phyloP scores from a whole-genome alignment of 2,113 vertebrate species.

The Anhinga rufa region DNA sequence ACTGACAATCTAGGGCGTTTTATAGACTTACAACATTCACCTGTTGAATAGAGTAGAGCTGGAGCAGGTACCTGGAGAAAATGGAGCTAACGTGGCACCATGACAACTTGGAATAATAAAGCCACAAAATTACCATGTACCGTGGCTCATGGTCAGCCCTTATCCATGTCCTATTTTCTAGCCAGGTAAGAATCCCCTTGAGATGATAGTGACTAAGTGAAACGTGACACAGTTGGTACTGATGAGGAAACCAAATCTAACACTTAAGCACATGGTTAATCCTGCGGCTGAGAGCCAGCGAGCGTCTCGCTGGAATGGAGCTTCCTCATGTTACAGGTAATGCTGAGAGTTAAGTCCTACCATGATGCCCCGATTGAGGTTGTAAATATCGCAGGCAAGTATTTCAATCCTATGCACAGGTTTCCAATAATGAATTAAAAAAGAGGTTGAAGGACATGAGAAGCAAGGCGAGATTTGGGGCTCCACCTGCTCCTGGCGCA shows the following conservation, averaged over 20 bases:
- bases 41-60: neutral
- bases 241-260: neutral
- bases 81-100: neutral
- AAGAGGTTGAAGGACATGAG: fast-evolving
- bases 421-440: neutral
- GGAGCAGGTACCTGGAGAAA: neutral
- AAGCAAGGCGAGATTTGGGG: neutral
- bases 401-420: neutral
- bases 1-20: neutral
- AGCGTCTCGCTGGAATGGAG: fast-evolving
- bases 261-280: neutral
- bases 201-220: neutral
- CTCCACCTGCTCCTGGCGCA: fast-evolving
- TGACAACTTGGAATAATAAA: neutral
- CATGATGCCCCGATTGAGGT: fast-evolving
- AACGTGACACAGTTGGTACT: neutral
- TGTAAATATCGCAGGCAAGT: neutral
- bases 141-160: neutral
- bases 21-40: neutral
- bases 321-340: neutral
- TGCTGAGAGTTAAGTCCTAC: neutral
- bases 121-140: neutral
- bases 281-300: fast-evolving
- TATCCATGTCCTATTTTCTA: neutral
- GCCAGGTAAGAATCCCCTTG: neutral